phyloP scores from a whole-genome alignment of 1,140 invertebrate genomes.

The Leguminivora glycinivorella region DNA sequence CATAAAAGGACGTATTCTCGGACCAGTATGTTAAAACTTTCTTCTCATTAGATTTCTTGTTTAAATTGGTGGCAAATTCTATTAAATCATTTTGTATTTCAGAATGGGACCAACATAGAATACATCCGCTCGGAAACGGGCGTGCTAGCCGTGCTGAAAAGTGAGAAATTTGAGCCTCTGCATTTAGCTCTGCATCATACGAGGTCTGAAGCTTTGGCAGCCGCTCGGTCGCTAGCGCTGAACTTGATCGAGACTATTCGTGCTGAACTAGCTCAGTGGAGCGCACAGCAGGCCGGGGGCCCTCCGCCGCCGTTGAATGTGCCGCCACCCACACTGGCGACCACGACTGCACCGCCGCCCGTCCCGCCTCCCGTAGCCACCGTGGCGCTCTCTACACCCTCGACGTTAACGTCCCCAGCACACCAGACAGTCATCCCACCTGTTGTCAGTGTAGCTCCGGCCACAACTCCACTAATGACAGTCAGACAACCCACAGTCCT shows the following conservation, averaged over 20 bases:
- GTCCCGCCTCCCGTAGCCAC: constrained; percentile 56
- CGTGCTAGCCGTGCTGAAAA: constrained; percentile 86
- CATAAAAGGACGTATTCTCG: constrained; percentile 86
- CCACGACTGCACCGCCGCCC: constrained; percentile 57
- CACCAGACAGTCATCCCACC: constrained; percentile 62
- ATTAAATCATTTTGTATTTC: constrained; percentile 40
- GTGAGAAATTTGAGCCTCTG: constrained; percentile 89
- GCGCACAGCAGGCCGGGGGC: constrained; percentile 66
- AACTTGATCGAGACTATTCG: constrained; percentile 91
- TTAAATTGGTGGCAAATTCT: constrained; percentile 18
- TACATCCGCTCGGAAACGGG: constrained; percentile 89
- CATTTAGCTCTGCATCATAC: constrained; percentile 89
- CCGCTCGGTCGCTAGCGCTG: constrained; percentile 85
- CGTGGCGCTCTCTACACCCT: constrained; percentile 54
- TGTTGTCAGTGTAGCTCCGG: constrained; percentile 66
- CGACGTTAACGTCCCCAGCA: constrained; percentile 51
- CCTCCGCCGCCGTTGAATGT: constrained; percentile 64
- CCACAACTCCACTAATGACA: constrained; percentile 66
- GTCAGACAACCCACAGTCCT: constrained; percentile 68
- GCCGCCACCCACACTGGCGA: constrained; percentile 63
- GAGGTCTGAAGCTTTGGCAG: constrained; percentile 83
- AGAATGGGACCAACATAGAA: constrained; percentile 86
- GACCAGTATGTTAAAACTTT: constrained; percentile 69
- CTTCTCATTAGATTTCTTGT: constrained; percentile 31
- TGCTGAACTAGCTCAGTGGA: constrained; percentile 84